Percentiles rank a stretch among this genome's conserved stretches.
Evolutionary conservation across 2,797 vertebrate species (phyloP).

Genomic region (Enteromius treurensis): DNA sequence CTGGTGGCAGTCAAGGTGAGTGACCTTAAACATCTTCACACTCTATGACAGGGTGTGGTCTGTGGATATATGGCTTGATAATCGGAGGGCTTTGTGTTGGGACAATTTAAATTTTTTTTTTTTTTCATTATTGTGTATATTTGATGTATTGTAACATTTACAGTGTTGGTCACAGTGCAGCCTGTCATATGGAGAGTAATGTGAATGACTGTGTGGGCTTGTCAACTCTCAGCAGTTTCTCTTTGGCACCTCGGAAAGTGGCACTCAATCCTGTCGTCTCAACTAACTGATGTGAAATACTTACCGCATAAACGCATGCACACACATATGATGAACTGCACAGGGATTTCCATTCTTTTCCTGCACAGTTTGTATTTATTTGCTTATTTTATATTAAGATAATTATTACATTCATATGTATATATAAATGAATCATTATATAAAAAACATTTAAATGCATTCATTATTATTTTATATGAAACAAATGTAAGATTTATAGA

Average conservation of each 20-base stretch:
- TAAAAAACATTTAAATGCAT: neutral
- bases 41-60: neutral
- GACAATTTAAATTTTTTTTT: neutral
- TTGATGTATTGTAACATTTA: slow-evolving; percentile 6
- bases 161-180: slow-evolving; percentile 15
- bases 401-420: neutral
- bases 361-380: neutral
- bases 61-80: slow-evolving; percentile 13
- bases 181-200: slow-evolving; percentile 18
- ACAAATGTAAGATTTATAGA: neutral
- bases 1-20: slow-evolving; percentile 12
- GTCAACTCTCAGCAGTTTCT: slow-evolving; percentile 32
- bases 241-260: slow-evolving; percentile 31
- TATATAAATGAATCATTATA: neutral
- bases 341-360: neutral
- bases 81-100: neutral
- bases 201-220: slow-evolving; percentile 15
- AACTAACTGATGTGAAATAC: slow-evolving; percentile 33
- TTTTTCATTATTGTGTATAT: neutral
- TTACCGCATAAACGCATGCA: neutral
- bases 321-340: neutral
- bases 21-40: neutral
- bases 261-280: slow-evolving; percentile 39
- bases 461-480: neutral
- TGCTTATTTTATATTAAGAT: neutral